These are phyloP conservation scores for Dasypus novemcinctus DNA, from an alignment of 2,113 vertebrate genomes.

Conservation along the genomic window DNA sequence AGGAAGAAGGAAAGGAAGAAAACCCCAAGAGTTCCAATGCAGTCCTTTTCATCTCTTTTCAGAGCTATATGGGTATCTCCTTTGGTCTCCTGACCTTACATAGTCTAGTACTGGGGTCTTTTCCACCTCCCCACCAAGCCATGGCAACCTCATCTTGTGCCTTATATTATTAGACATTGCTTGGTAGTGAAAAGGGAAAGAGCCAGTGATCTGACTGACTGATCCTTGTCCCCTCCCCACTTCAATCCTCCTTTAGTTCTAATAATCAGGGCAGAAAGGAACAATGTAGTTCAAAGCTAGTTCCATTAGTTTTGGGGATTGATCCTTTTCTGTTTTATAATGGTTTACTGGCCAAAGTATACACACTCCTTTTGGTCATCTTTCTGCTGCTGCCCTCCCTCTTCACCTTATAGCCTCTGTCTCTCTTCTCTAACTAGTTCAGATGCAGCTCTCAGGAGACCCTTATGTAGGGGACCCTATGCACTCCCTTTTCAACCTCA, in stretches of 20 bases:
- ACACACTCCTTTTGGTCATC: slow-evolving; percentile 2
- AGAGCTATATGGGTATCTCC: slow-evolving; percentile 54
- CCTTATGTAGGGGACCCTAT: neutral
- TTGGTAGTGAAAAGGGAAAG: neutral
- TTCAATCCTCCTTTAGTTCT: neutral
- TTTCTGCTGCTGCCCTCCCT: neutral
- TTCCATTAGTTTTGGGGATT: slow-evolving; percentile 36
- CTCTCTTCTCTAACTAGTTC: neutral
- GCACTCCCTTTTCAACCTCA: neutral
- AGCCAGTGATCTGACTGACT: neutral
- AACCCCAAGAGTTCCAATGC: neutral
- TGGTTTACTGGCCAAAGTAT: slow-evolving; percentile 46
- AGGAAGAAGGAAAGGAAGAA: slow-evolving; percentile 25
- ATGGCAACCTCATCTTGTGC: slow-evolving; percentile 56
- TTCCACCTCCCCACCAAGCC: slow-evolving; percentile 6
- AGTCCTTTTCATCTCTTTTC: slow-evolving; percentile 41
- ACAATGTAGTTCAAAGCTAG: neutral
- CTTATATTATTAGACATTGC: slow-evolving; percentile 47
- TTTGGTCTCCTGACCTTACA: slow-evolving; percentile 55
- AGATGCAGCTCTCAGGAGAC: neutral
- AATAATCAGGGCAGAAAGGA: slow-evolving; percentile 24
- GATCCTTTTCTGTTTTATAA: slow-evolving; percentile 34
- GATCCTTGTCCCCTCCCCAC: neutral
- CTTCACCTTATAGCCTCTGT: neutral
- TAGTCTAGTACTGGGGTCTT: neutral